phyloP scores from a whole-genome alignment of 2,113 vertebrate genomes.

The Pygoscelis adeliae region DNA sequence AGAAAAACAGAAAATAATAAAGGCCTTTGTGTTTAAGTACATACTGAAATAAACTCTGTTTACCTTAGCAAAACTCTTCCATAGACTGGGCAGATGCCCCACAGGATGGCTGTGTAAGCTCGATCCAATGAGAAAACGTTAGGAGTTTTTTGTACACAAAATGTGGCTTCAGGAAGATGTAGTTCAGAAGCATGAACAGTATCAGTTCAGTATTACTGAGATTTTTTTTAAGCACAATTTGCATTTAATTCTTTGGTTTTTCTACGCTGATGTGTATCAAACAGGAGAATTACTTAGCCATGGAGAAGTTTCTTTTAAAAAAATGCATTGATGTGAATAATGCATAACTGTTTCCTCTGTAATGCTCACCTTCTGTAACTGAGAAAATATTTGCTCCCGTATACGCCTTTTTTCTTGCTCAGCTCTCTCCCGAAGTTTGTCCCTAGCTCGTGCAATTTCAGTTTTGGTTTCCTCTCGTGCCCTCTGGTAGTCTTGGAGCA shows the following conservation, averaged over 20 bases:
- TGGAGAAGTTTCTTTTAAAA: neutral
- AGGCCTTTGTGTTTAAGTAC: neutral
- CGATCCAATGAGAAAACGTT: neutral
- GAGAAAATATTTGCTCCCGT: slow-evolving; percentile 81
- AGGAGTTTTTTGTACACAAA: neutral
- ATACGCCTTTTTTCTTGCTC: slow-evolving; percentile 89
- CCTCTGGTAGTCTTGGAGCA: slow-evolving; percentile 86
- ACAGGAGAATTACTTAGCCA: neutral
- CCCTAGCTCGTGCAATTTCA: slow-evolving; percentile 88
- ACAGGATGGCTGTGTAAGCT: neutral
- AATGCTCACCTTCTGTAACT: slow-evolving; percentile 78
- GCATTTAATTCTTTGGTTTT: neutral
- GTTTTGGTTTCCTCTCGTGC: slow-evolving; percentile 89
- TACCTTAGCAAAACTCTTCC: neutral
- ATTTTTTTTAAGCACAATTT: neutral
- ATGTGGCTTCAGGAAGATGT: neutral
- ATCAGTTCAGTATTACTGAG: neutral
- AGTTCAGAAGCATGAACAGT: neutral
- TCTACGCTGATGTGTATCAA: neutral
- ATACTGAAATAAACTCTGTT: neutral
- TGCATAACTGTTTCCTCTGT: accelerated
- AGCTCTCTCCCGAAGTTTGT: slow-evolving; percentile 84
- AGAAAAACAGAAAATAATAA: neutral
- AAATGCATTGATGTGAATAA: neutral
- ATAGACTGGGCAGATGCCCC: neutral